Evolutionary conservation across 2,797 vertebrate species (phyloP).

Genomic region (Aulostomus chinensis): DNA sequence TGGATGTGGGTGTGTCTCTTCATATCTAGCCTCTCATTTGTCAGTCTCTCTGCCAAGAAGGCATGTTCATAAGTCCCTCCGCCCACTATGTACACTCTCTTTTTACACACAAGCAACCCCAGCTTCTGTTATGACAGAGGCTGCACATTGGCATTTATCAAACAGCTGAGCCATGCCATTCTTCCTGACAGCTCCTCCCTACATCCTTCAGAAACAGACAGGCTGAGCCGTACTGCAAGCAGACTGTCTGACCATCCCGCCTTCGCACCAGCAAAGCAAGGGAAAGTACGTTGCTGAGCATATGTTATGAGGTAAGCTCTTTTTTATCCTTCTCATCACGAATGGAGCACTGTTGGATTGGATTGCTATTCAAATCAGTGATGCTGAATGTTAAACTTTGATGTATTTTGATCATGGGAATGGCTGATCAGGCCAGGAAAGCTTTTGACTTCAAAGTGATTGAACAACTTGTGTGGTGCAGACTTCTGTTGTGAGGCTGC

Average conservation of each 20-base stretch:
- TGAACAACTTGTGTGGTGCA: slow-evolving; percentile 38
- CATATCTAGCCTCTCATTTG: slow-evolving; percentile 44
- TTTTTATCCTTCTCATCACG: slow-evolving; percentile 32
- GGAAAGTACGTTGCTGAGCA: slow-evolving; percentile 41
- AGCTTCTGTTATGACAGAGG: slow-evolving; percentile 77
- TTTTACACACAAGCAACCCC: slow-evolving; percentile 57
- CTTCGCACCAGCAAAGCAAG: slow-evolving; percentile 38
- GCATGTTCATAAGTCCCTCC: slow-evolving; percentile 61
- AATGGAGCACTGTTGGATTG: slow-evolving; percentile 10
- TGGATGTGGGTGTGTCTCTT: slow-evolving; percentile 36
- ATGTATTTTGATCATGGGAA: slow-evolving; percentile 27
- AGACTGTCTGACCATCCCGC: slow-evolving; percentile 49
- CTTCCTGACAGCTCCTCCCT: slow-evolving; percentile 55
- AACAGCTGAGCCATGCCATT: slow-evolving; percentile 64
- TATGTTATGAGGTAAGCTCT: slow-evolving; percentile 66
- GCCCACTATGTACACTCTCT: slow-evolving; percentile 46
- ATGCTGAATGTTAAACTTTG: slow-evolving; percentile 59
- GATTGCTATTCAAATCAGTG: slow-evolving; percentile 35
- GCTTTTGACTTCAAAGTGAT: slow-evolving; percentile 43
- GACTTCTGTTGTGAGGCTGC: slow-evolving; percentile 7
- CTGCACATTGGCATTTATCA: slow-evolving; percentile 67
- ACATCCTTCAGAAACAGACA: slow-evolving; percentile 39
- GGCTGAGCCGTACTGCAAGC: slow-evolving; percentile 44
- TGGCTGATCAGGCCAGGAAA: slow-evolving; percentile 39
- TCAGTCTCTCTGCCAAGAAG: slow-evolving; percentile 49